phyloP scores from a whole-genome alignment of 2,888 invertebrate species.

The Celastrina argiolus region DNA sequence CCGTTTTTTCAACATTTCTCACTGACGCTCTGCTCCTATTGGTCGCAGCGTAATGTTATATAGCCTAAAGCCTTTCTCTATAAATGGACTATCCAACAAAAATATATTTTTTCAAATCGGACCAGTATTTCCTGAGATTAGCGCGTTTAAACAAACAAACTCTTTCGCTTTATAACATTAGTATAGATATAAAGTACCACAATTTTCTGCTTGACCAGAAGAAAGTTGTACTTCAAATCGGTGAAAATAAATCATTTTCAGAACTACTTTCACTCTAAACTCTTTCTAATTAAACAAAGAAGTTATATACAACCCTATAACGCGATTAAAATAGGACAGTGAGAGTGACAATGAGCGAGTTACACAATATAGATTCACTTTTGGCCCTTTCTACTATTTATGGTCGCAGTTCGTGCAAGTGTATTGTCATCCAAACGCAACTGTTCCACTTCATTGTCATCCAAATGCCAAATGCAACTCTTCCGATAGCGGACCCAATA shows the following conservation, averaged over 20 bases:
- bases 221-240: neutral
- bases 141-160: no score
- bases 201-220: neutral
- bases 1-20: no score
- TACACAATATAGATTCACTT: slow-evolving; percentile 8
- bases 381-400: neutral
- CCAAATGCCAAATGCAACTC: neutral
- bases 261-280: neutral
- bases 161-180: no score
- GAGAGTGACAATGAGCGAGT: neutral
- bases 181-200: no score
- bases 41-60: no score
- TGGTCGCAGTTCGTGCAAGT: neutral
- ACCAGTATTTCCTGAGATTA: no score
- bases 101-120: no score
- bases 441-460: neutral
- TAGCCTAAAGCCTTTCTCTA: no score
- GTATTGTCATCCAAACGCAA: neutral
- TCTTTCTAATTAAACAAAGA: neutral
- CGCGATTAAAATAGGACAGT: neutral
- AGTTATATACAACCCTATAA: neutral
- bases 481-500: neutral
- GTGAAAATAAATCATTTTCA: neutral
- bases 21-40: no score
- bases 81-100: no score